Conservation (phyloP, 2,888 invertebrate species). For the Trichogramma evanescens region DNA sequence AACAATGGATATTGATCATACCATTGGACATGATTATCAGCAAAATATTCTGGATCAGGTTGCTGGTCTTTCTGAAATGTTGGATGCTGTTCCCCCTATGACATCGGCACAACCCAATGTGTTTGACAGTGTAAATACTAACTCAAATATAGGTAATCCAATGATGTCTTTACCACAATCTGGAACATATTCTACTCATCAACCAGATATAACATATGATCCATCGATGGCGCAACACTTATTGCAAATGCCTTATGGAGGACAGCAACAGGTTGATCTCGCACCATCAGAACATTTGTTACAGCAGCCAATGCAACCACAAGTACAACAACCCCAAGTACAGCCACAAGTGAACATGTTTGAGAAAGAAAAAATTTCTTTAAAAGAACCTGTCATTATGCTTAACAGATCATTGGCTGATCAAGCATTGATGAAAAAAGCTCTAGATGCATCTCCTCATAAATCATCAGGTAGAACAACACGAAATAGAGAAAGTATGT, state of each 20-base stretch:
- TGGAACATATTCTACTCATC: slow-evolving; percentile 1
- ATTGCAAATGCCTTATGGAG: slow-evolving; percentile 12
- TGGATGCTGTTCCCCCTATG: slow-evolving; percentile 31
- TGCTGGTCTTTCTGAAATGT: slow-evolving; percentile 40
- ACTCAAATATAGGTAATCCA: slow-evolving; percentile 13
- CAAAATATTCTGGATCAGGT: slow-evolving; percentile 40
- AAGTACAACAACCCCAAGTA: slow-evolving; percentile 23
- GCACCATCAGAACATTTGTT: slow-evolving; percentile 25
- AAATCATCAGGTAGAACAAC: slow-evolving; percentile 51
- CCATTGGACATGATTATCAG: slow-evolving; percentile 32
- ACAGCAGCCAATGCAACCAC: slow-evolving; percentile 25
- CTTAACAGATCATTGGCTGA: slow-evolving; percentile 56
- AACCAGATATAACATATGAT: slow-evolving; percentile 13
- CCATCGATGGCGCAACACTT: slow-evolving; percentile 20
- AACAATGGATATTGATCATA: slow-evolving; percentile 30
- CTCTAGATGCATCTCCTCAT: slow-evolving; percentile 58
- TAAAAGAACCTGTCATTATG: slow-evolving; percentile 57
- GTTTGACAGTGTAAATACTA: slow-evolving; percentile 14
- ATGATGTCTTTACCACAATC: slow-evolving; percentile 19
- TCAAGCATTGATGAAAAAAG: slow-evolving; percentile 59
- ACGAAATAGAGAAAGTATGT: slow-evolving; percentile 55
- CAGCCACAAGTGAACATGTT: slow-evolving; percentile 28
- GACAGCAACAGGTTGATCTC: slow-evolving; percentile 15
- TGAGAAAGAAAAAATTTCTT: slow-evolving; percentile 33
- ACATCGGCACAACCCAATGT: slow-evolving; percentile 8